Base-by-base conservation (phyloP, 2,888 invertebrate species). In the Macroteleia sp. region DNA sequence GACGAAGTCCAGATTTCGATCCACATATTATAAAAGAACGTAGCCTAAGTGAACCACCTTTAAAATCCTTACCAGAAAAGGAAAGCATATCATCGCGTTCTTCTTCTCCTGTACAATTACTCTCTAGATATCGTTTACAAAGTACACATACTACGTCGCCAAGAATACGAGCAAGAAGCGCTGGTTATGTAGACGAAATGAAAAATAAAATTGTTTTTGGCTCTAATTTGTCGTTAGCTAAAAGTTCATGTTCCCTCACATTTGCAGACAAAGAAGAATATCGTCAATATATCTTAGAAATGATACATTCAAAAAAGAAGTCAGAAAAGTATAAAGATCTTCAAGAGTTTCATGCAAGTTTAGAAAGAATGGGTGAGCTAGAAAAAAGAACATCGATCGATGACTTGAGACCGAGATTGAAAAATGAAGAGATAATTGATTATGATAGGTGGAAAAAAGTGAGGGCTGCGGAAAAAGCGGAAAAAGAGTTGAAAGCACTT, bases 401-500 rank as follows among this genome's bases (percentile, higher is more conserved):
- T 42, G 95, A 95, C 84, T 92, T 96, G 50, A 93, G 95, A 52
- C 96, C 96, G 0, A 93, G 96, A 82, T 93, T 94, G 82, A 94
- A 93, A 89, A 95, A 96, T 85, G 95, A 96, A 83, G 96, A 96
- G 89, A 95, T 96, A 8, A 95, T 97, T 75, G 97, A 97, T 91
- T 97, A 96, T 88, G 97, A 97, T 81, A 94, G 96, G 67, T 97
- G 97, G 97, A 96, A 95, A 88, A 95, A 95, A 90, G 94, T 97
- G 17, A 93, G 97, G 59, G 93, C 94, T 4, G 95, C 96, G 81
- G 96, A 97, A 90, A 94, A 95, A 81, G 97, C 97, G 0, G 96
- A 97, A 89, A 94, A 95, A 82, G 98, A 98, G 91, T 91, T 98
- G 69, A 94, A 95, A 80, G 93, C 93, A 81, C 92, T 98, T 8